A percentile compares a stretch with the other conserved stretches of the same genome.
These are phyloP conservation scores for Meandrina meandrites DNA, from an alignment of 92 coral and sea anemone genomes.

Conservation along the genomic window DNA sequence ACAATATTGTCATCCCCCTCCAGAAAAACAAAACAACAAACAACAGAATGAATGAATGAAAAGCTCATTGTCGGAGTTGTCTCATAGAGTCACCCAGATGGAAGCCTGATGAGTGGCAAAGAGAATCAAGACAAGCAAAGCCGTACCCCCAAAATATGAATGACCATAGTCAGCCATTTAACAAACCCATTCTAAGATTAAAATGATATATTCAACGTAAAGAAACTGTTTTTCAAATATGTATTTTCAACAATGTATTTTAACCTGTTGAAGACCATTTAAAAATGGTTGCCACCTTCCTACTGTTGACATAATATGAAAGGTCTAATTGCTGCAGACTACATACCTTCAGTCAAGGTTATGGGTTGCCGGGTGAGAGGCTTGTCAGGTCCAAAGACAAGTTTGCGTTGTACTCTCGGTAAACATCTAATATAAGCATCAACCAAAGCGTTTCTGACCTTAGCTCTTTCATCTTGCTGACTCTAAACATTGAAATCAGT, in stretches of 20 bases:
- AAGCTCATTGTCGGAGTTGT: no score
- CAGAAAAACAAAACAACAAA: no score
- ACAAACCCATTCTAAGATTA: neutral
- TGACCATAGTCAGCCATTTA: neutral
- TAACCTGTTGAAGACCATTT: no score
- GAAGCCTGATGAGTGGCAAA: no score
- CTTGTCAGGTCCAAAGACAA: constrained; percentile 75
- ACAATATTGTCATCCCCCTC: neutral
- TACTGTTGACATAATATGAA: no score
- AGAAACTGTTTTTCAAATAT: no score
- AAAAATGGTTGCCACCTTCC: no score
- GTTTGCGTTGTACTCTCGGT: constrained; percentile 87
- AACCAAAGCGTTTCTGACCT: constrained; percentile 87
- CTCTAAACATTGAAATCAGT: constrained; percentile 46
- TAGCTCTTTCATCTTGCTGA: constrained; percentile 83
- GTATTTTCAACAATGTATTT: no score
- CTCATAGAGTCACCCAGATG: no score
- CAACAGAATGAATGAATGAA: no score
- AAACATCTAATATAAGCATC: constrained; percentile 83
- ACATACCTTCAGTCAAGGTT: constrained; percentile 75
- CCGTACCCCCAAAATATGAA: no score
- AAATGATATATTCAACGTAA: neutral
- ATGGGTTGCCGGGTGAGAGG: constrained; percentile 34
- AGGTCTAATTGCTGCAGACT: neutral
- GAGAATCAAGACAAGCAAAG: no score